Evolutionary conservation across 1,140 invertebrate genomes (phyloP).

Genomic region (Condylostylus longicornis): DNA sequence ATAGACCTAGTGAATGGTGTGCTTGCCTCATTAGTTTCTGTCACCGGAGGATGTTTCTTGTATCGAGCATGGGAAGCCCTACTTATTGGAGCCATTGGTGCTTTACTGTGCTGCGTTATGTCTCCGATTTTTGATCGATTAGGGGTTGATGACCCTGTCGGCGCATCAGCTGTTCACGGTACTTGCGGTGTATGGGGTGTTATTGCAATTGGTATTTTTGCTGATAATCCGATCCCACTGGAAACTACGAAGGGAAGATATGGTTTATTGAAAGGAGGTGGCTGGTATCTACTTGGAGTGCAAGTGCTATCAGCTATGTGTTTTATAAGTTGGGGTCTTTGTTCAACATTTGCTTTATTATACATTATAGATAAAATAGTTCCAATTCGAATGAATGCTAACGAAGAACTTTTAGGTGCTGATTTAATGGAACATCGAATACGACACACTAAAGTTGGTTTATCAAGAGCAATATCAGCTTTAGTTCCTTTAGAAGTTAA

Average conservation of each 20-base stretch:
- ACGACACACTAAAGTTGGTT: constrained; percentile 35
- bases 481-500: constrained; percentile 36
- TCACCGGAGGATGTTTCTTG: constrained; percentile 85
- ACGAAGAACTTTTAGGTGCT: constrained; percentile 73
- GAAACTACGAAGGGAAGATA: constrained; percentile 58
- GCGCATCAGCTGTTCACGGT: constrained; percentile 77
- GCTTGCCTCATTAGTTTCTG: constrained; percentile 67
- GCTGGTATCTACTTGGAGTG: constrained; percentile 70
- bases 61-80: constrained; percentile 75
- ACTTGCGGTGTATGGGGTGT: constrained; percentile 60
- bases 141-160: constrained; percentile 79
- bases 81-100: constrained; percentile 67
- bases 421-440: constrained; percentile 77
- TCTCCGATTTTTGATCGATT: constrained; percentile 60
- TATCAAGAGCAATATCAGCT: constrained; percentile 43
- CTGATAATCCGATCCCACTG: constrained; percentile 66
- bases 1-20: constrained; percentile 80
- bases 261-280: constrained; percentile 74
- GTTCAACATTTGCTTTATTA: constrained; percentile 50
- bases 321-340: constrained; percentile 54
- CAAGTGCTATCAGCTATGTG: constrained; percentile 57
- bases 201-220: constrained; percentile 76
- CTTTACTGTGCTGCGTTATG: constrained; percentile 48
- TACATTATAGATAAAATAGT: constrained; percentile 64
- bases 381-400: constrained; percentile 65